Evolutionary conservation across 2,888 invertebrate genomes (phyloP).

Genomic region (Nomada fucata): DNA sequence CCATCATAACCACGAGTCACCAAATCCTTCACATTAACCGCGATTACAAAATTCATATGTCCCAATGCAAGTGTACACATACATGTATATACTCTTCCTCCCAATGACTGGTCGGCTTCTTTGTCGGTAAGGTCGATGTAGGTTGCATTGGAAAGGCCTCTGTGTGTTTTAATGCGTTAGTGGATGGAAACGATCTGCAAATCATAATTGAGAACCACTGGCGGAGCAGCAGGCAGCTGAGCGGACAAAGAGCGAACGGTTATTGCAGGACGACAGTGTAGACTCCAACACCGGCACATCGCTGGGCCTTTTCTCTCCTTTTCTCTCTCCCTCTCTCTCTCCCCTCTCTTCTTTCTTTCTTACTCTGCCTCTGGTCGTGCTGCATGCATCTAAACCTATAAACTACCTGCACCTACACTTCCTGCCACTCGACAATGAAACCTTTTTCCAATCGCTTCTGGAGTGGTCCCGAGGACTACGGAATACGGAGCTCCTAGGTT

Average conservation of each 20-base stretch:
- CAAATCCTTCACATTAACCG: background rate
- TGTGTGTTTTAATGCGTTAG: background rate
- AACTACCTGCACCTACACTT: slow-evolving; percentile 69
- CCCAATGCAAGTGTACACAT: background rate
- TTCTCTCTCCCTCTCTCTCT: slow-evolving; percentile 46
- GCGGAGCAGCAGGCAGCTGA: slow-evolving; percentile 82
- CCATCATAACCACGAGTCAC: too few relatives aligned
- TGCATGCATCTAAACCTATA: slow-evolving; percentile 68
- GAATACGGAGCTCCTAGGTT: slow-evolving; percentile 13
- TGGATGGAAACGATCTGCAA: slow-evolving; percentile 11
- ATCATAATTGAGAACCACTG: slow-evolving; percentile 77
- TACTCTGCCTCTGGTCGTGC: slow-evolving; percentile 43
- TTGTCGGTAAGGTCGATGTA: slow-evolving; percentile 35
- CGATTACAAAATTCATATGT: background rate
- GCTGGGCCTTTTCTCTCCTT: slow-evolving; percentile 61
- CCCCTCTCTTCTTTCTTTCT: slow-evolving; percentile 33
- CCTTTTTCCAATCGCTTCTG: slow-evolving; percentile 51
- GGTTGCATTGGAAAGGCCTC: slow-evolving; percentile 36
- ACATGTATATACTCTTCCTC: too few relatives aligned
- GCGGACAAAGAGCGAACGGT: slow-evolving; percentile 83
- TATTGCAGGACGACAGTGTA: slow-evolving; percentile 80
- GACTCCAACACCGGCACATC: slow-evolving; percentile 70
- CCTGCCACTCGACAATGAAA: slow-evolving; percentile 62
- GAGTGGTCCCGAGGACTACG: slow-evolving; percentile 5
- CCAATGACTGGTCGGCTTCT: slow-evolving; percentile 2